These are phyloP conservation scores for Myopa testacea DNA, from an alignment of 2,888 invertebrate genomes.

Conservation along the genomic window DNA sequence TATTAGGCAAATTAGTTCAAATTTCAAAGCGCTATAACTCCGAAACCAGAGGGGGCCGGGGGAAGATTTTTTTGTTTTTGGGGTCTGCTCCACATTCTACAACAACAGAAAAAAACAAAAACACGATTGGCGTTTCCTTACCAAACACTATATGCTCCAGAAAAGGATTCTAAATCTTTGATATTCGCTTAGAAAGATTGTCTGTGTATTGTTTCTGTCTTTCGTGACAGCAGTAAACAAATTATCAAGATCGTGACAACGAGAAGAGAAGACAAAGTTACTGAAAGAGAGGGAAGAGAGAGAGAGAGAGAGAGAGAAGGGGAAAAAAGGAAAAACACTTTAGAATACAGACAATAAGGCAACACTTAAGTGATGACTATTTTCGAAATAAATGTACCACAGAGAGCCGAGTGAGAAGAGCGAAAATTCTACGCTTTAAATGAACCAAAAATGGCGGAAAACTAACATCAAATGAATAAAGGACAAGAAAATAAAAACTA, in stretches of 20 bases:
- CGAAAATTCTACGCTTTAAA: constrained; percentile 47
- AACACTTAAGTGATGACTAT: constrained; percentile 54
- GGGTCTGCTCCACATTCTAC: no score
- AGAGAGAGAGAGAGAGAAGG: neutral
- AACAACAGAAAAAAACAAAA: no score
- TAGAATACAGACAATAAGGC: constrained; percentile 13
- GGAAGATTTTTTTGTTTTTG: no score
- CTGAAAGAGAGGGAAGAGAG: neutral
- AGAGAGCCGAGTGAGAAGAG: constrained; percentile 43
- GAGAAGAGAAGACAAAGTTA: neutral
- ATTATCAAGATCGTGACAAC: constrained; percentile 14
- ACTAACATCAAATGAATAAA: constrained; percentile 35
- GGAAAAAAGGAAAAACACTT: constrained; percentile 25
- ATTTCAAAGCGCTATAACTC: no score
- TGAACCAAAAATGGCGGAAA: constrained; percentile 54
- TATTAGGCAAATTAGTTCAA: no score
- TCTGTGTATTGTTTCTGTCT: neutral
- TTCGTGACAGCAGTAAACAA: constrained; percentile 18
- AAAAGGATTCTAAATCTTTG: neutral
- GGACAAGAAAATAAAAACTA: neutral
- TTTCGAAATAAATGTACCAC: constrained; percentile 57
- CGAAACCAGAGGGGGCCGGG: no score
- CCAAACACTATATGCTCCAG: no score
- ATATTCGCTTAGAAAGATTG: constrained; percentile 6
- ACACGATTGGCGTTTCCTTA: no score